Conservation (phyloP, 2,797 vertebrate species). For the Muscicapa comitata region DNA sequence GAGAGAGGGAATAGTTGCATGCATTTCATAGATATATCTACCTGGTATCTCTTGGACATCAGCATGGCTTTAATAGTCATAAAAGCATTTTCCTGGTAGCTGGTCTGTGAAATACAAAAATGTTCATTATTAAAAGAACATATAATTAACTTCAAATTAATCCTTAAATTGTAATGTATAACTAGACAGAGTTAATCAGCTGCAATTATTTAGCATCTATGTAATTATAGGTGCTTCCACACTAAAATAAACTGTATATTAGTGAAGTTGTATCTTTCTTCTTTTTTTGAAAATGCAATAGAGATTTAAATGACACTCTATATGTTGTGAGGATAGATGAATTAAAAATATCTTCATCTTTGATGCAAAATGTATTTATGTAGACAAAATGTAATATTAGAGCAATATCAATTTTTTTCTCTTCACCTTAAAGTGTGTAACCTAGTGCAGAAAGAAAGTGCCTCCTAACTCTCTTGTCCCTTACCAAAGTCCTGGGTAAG, state of each 20-base stretch:
- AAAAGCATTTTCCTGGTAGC: background rate
- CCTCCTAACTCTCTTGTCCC: background rate
- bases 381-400: background rate
- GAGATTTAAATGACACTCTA: background rate
- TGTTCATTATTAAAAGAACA: constrained; percentile 21
- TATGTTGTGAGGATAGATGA: background rate
- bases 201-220: background rate
- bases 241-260: background rate
- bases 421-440: background rate
- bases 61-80: background rate
- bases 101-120: constrained; percentile 44
- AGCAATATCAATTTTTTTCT: background rate
- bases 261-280: background rate
- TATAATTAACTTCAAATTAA: constrained; percentile 44
- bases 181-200: constrained; percentile 1
- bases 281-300: background rate
- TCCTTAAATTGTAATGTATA: constrained; percentile 55
- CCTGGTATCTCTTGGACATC: background rate
- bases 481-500: background rate
- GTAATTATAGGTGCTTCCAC: background rate
- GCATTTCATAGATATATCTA: background rate
- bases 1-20: background rate
- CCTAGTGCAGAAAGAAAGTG: background rate
- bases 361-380: background rate
- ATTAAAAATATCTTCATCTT: background rate